These are phyloP conservation scores for Mycetomoellerius zeteki DNA, from an alignment of 1,140 invertebrate genomes.

Conservation along the genomic window DNA sequence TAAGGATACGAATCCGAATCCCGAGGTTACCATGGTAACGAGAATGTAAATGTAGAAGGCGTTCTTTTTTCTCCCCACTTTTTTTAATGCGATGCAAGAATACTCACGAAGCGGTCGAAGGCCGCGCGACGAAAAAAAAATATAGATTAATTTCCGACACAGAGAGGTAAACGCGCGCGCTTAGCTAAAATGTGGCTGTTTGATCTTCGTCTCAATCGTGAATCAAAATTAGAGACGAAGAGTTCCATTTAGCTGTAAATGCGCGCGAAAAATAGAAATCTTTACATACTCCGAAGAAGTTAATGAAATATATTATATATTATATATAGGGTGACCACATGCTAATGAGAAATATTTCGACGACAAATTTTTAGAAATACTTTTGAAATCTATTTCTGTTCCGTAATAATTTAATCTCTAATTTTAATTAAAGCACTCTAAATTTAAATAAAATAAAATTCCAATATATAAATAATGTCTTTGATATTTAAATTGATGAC, in stretches of 20 bases:
- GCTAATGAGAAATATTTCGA: conserved; percentile 12
- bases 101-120: conserved; percentile 56
- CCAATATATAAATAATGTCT: neutral
- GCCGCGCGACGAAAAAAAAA: conserved; percentile 46
- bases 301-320: conserved; percentile 45
- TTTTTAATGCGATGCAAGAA: conserved; percentile 44
- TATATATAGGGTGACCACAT: neutral
- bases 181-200: neutral
- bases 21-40: conserved; percentile 78
- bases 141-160: conserved; percentile 27
- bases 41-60: conserved; percentile 66
- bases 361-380: neutral
- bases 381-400: neutral
- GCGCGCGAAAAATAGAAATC: conserved; percentile 22
- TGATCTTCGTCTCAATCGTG: conserved; percentile 1
- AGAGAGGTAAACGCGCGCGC: neutral
- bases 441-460: neutral
- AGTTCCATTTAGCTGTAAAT: conserved; percentile 8
- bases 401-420: neutral
- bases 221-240: conserved; percentile 29
- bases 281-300: conserved; percentile 37
- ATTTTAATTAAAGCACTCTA: neutral
- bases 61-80: conserved; percentile 21
- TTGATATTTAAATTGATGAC: too few species aligned
- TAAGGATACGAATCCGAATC: conserved; percentile 63